Evolutionary conservation across 2,113 vertebrate genomes (phyloP), one percentile per base, ranked within the genome.

Genomic region (Planiliza haematocheilus): DNA sequence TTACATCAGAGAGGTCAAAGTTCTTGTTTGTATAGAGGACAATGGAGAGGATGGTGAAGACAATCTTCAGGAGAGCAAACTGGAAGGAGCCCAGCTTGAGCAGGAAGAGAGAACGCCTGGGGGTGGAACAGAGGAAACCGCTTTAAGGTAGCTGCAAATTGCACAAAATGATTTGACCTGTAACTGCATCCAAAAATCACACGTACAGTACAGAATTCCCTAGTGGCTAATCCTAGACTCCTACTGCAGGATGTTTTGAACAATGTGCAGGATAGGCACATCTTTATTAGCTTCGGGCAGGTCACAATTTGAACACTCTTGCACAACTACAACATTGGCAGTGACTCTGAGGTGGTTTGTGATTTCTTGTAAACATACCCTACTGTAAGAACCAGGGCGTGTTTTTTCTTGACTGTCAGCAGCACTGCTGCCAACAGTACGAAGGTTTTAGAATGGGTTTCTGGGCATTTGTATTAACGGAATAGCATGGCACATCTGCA

Each of bases 21-120:
- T 81, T 94, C 36, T 75, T 88, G 42, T 97, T 95, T 59, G 91
- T 94, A 89, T 89, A 96, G 80, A 97, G 94, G 9, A 96, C 93
- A 77, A 96, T 88, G 64, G 94, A 94, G 9, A 97, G 90, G 84
- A 97, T 86, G 82, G 95, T 88, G 50, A 97, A 85, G 64, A 91
- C 79, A 0, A 94, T 91, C 65, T 96, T 95, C 57, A 96, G 73
- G 70, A 96, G 13, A 59, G 94, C 95, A 70, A 95, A 93, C 83
- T 97, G 96, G 85, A 96, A 94, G 30, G 95, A 94, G 42, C 96
- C 95, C 49, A 96, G 87, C 85, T 97, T 96, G 78, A 97, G 85
- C 85, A 95, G 88, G 85, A 97, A 96, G 58, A 97, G 91, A 1
- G 91, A 86, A 38, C 74, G 87, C 61, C 96, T 97, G 65, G 16